Evolutionary conservation across 1,140 invertebrate species (phyloP).

Genomic region (Teleogryllus occipitalis): DNA sequence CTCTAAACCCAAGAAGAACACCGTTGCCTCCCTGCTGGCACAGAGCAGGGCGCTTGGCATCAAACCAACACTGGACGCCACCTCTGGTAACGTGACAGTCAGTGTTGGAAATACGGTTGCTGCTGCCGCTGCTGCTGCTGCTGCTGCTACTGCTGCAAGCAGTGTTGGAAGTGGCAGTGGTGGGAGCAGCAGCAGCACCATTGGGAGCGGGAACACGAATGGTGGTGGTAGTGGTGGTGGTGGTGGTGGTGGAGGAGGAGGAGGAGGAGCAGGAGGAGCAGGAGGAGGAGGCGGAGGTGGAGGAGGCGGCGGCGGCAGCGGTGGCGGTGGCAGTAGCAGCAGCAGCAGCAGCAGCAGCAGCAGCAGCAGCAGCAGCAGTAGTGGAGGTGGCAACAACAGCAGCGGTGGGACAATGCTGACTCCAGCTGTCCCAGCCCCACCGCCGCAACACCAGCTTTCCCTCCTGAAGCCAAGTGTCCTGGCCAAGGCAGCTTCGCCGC

Average conservation of each 20-base stretch:
- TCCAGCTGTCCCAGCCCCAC: slow-evolving; percentile 27
- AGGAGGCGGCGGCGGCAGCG: neutral
- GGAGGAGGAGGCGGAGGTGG: too few relatives aligned
- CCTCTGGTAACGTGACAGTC: slow-evolving; percentile 24
- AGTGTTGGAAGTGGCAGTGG: neutral
- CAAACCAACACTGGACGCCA: slow-evolving; percentile 42
- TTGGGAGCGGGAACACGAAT: neutral
- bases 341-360: neutral
- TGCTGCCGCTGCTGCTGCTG: neutral
- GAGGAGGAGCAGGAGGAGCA: too few relatives aligned
- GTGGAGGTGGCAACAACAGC: too few relatives aligned
- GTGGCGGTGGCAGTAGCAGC: too few relatives aligned
- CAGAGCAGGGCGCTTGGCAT: slow-evolving; percentile 71
- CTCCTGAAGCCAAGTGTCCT: slow-evolving; percentile 50
- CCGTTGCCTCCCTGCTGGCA: slow-evolving; percentile 74
- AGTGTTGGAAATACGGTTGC: neutral
- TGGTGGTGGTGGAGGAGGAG: too few relatives aligned
- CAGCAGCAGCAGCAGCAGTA: neutral
- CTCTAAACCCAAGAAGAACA: slow-evolving; percentile 85
- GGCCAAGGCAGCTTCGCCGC: slow-evolving; percentile 36
- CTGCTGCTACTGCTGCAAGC: neutral
- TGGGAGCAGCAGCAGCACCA: too few relatives aligned
- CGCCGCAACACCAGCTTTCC: slow-evolving; percentile 49
- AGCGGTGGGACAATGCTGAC: too few relatives aligned
- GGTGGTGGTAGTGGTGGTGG: neutral